phyloP scores from a whole-genome alignment of 1,140 invertebrate species.

The Orius insidiosus region DNA sequence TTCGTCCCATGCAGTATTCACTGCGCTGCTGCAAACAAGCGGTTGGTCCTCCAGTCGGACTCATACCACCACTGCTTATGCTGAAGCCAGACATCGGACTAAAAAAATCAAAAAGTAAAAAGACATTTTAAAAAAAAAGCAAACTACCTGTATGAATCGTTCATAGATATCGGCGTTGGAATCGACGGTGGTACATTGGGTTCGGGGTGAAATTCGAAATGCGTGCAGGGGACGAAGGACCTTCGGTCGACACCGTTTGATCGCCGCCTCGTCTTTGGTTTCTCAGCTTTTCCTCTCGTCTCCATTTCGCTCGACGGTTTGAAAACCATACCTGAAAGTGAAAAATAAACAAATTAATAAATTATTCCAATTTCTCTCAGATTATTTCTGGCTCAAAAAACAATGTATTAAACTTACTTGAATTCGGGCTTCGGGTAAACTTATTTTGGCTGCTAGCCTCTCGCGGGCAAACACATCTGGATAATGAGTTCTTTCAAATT shows the following conservation, averaged over 20 bases:
- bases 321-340: constrained; percentile 90
- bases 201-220: constrained; percentile 54
- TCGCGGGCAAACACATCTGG: constrained; percentile 98
- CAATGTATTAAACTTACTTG: constrained; percentile 50
- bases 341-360: not conserved
- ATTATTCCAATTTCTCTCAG: not conserved
- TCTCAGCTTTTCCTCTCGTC: constrained; percentile 89
- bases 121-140: not conserved
- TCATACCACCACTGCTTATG: constrained; percentile 28
- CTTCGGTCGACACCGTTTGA: constrained; percentile 26
- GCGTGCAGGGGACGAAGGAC: constrained; percentile 43
- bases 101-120: constrained; percentile 1
- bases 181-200: constrained; percentile 88
- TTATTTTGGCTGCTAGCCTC: constrained; percentile 92
- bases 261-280: constrained; percentile 59
- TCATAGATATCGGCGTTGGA: constrained; percentile 83
- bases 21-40: constrained; percentile 47
- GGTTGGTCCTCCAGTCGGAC: constrained; percentile 30
- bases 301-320: constrained; percentile 94
- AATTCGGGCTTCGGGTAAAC: constrained; percentile 96
- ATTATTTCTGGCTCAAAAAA: not conserved
- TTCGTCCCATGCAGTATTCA: constrained; percentile 37
- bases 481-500: constrained; percentile 98
- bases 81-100: constrained; percentile 54
- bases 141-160: constrained; percentile 75